phyloP scores from a whole-genome alignment of 2,888 invertebrate genomes.

The Cantharis flavilabris region DNA sequence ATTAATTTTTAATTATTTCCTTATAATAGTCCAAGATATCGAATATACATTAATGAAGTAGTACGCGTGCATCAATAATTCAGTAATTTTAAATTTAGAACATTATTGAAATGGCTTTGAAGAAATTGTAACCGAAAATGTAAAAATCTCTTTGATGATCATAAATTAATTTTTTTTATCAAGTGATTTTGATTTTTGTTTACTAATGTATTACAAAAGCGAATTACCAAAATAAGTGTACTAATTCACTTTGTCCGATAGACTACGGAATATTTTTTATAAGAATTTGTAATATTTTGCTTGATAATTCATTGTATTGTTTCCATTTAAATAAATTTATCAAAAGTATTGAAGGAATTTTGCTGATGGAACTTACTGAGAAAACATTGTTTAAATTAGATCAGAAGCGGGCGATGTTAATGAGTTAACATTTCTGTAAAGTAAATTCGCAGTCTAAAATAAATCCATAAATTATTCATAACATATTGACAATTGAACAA shows the following conservation, averaged over 20 bases:
- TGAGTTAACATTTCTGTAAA: neutral
- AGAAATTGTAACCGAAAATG: neutral
- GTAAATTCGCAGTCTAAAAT: neutral
- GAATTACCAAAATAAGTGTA: too few relatives aligned
- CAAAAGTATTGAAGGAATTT: neutral
- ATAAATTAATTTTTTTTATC: neutral
- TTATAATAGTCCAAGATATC: neutral
- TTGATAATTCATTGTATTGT: neutral
- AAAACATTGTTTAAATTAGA: neutral
- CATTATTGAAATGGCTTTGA: neutral
- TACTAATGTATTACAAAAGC: too few relatives aligned
- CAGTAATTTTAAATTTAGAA: neutral
- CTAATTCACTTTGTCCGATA: neutral
- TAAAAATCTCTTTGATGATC: neutral
- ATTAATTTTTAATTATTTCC: neutral
- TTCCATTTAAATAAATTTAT: neutral
- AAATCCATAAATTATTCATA: constrained; percentile 2
- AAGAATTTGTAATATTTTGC: neutral
- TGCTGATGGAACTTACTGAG: neutral
- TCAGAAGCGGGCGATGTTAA: neutral
- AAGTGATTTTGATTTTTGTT: neutral
- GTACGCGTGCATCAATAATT: neutral
- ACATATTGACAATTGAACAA: constrained; percentile 1
- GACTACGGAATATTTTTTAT: neutral
- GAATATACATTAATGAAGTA: neutral